Percentiles rank a stretch among this genome's conserved stretches.
Evolutionary conservation across 2,888 invertebrate genomes (phyloP).

Genomic region (Petrophora chlorosata): DNA sequence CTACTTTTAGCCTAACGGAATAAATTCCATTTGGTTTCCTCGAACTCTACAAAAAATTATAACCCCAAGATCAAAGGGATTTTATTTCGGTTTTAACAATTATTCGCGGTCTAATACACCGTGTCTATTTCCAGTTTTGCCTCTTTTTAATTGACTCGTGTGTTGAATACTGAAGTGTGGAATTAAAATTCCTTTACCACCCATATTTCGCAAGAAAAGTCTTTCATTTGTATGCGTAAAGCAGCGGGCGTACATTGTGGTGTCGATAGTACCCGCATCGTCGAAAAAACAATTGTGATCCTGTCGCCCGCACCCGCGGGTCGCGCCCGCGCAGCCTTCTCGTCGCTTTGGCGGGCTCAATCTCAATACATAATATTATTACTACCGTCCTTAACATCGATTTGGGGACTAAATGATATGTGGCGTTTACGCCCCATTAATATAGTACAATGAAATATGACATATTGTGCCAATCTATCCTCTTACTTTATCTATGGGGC

Average conservation of each 20-base stretch:
- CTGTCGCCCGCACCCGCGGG: slow-evolving; percentile 34
- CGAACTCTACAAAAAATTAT: slow-evolving; percentile 11
- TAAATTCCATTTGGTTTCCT: neutral
- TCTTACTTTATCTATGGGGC: slow-evolving; percentile 12
- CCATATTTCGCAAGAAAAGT: slow-evolving; percentile 49
- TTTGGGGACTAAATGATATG: slow-evolving; percentile 42
- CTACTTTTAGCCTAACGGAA: neutral
- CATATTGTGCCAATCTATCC: neutral
- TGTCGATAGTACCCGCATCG: slow-evolving; percentile 69
- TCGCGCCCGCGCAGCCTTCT: slow-evolving; percentile 71
- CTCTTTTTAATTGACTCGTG: slow-evolving; percentile 23
- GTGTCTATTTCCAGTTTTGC: slow-evolving; percentile 18
- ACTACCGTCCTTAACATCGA: slow-evolving; percentile 58
- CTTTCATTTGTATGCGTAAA: slow-evolving; percentile 69
- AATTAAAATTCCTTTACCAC: slow-evolving; percentile 29
- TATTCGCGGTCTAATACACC: slow-evolving; percentile 17
- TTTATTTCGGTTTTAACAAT: slow-evolving; percentile 13
- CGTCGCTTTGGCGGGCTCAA: slow-evolving; percentile 53
- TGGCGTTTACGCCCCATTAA: slow-evolving; percentile 28
- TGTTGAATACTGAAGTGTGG: slow-evolving; percentile 10
- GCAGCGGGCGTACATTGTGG: slow-evolving; percentile 54
- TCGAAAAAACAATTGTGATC: slow-evolving; percentile 60
- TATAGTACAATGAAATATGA: slow-evolving; percentile 20
- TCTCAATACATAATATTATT: slow-evolving; percentile 77
- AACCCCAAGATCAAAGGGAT: slow-evolving; percentile 26